phyloP scores from a whole-genome alignment of 2,797 vertebrate species.

The Artibeus lituratus region DNA sequence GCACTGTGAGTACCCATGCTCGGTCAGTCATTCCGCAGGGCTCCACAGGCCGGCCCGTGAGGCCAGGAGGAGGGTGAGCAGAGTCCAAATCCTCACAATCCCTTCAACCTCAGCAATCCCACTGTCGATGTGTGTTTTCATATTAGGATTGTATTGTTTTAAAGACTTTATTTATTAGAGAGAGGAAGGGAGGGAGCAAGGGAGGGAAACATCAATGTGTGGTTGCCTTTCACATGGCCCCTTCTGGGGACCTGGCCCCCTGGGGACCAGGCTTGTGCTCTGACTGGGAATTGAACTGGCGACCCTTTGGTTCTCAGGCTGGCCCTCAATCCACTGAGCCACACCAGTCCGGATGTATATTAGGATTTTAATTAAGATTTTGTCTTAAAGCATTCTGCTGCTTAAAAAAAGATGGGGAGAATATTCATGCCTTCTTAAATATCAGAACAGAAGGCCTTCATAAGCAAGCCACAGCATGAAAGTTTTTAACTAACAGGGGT shows the following conservation, averaged over 20 bases:
- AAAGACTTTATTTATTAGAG: no score
- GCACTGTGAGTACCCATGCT: not conserved
- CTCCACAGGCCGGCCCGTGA: not conserved
- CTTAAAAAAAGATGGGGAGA: not conserved
- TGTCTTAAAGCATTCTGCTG: not conserved
- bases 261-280: no score
- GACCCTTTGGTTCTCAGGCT: no score
- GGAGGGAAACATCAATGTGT: no score
- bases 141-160: no score
- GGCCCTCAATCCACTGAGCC: not conserved
- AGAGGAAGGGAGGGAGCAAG: no score
- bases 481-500: not conserved
- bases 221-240: no score
- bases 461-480: not conserved
- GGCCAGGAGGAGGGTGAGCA: not conserved
- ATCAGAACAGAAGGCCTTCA: not conserved
- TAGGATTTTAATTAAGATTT: not conserved
- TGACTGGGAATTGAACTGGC: no score
- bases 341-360: not conserved
- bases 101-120: not conserved
- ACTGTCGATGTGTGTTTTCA: not conserved
- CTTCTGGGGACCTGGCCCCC: no score
- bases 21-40: not conserved
- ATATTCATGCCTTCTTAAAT: slow-evolving; percentile 25
- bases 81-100: not conserved